phyloP scores from a whole-genome alignment of 2,113 vertebrate genomes.

The Pseudonaja textilis region DNA sequence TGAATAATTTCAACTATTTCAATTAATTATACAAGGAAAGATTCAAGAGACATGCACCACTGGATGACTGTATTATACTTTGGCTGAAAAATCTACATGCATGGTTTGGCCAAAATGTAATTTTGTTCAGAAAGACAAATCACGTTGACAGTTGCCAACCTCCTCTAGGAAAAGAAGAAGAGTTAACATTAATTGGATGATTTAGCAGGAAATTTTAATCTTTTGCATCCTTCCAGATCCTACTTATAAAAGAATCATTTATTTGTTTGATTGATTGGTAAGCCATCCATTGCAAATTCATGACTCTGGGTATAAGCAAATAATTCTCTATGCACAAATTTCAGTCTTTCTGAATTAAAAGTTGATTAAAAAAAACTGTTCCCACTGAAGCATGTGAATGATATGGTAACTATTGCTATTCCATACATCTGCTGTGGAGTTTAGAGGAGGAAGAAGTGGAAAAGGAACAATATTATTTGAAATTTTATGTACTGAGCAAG shows the following conservation, averaged over 20 bases:
- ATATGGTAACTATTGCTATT: constrained; percentile 19
- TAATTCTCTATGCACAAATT: not conserved
- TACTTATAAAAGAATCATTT: not conserved
- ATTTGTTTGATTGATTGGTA: not conserved
- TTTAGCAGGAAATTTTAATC: constrained; percentile 13
- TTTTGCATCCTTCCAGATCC: not conserved
- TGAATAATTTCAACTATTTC: not conserved
- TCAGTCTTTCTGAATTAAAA: constrained; percentile 50
- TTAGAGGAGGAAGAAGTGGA: not conserved
- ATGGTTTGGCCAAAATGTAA: not conserved
- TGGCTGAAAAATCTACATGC: not conserved
- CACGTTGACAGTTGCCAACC: not conserved
- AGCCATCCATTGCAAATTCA: not conserved
- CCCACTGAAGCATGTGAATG: constrained; percentile 12
- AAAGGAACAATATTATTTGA: constrained; percentile 23
- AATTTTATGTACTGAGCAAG: constrained; percentile 20
- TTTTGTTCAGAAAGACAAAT: not conserved
- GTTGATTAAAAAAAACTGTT: constrained; percentile 21
- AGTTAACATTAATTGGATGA: not conserved
- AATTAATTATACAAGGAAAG: not conserved
- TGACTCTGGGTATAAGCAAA: not conserved
- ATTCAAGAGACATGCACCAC: not conserved
- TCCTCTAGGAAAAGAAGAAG: not conserved
- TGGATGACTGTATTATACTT: not conserved
- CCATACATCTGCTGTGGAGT: constrained; percentile 16